phyloP scores from a whole-genome alignment of 2,113 vertebrate species.

The Cygnus atratus region DNA sequence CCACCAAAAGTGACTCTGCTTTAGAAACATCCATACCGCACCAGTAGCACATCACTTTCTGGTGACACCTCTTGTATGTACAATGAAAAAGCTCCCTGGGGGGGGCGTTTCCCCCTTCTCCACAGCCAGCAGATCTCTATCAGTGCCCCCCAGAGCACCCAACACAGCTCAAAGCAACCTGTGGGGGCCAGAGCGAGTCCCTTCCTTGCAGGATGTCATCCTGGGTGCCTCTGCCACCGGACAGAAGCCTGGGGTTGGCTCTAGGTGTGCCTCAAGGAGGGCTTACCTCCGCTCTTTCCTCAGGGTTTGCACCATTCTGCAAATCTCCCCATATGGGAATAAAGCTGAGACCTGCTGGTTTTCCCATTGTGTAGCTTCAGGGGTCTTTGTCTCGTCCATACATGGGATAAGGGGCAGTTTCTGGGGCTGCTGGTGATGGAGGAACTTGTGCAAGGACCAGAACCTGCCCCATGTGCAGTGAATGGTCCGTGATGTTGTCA shows the following conservation, averaged over 20 bases:
- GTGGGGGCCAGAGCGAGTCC: background rate
- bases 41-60: fast-evolving
- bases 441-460: background rate
- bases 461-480: background rate
- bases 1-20: background rate
- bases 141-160: background rate
- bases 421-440: background rate
- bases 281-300: background rate
- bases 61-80: background rate
- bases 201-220: background rate
- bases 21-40: background rate
- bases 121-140: background rate
- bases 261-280: background rate
- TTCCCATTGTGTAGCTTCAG: background rate
- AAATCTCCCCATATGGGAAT: background rate
- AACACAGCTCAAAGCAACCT: background rate
- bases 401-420: background rate
- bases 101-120: background rate
- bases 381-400: background rate
- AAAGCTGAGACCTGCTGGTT: background rate
- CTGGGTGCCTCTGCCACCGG: background rate
- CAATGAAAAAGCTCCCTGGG: background rate
- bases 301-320: background rate
- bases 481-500: background rate
- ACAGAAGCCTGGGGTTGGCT: background rate